Percentiles rank a stretch among this genome's conserved stretches.
phyloP scores from a whole-genome alignment of 2,888 invertebrate genomes.

The Hofmannophila pseudospretella region DNA sequence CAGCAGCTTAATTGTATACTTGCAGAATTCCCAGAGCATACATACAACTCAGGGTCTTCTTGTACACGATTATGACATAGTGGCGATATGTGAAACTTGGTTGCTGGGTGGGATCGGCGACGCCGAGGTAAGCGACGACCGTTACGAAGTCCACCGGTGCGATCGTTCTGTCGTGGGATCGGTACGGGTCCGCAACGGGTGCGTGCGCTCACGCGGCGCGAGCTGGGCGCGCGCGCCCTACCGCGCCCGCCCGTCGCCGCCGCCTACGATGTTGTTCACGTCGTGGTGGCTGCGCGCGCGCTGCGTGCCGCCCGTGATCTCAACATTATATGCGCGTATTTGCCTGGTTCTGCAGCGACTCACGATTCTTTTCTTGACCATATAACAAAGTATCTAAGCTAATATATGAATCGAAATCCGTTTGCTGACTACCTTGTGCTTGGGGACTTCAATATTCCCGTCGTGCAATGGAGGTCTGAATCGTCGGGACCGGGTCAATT shows the following conservation, averaged over 20 bases:
- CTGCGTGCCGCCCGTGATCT: neutral
- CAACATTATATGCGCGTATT: conserved; percentile 3
- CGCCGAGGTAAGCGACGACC: neutral
- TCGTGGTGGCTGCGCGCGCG: neutral
- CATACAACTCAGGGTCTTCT: neutral
- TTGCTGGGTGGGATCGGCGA: neutral
- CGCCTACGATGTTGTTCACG: neutral
- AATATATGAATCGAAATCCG: neutral
- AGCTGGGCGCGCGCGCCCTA: neutral
- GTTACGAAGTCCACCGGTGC: neutral
- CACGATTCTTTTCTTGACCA: neutral
- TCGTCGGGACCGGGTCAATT: neutral
- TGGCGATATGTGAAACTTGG: neutral
- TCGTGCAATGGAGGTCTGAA: neutral
- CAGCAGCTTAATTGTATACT: neutral
- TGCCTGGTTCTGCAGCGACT: neutral
- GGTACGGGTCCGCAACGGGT: neutral
- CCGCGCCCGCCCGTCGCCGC: neutral
- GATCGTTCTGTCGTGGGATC: neutral
- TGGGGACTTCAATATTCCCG: conserved; percentile 4
- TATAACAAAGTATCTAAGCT: neutral
- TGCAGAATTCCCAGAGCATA: neutral
- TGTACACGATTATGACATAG: neutral
- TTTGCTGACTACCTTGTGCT: neutral
- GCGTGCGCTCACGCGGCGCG: neutral